phyloP scores from a whole-genome alignment of 2,113 vertebrate genomes.

The Corythaeola cristata region DNA sequence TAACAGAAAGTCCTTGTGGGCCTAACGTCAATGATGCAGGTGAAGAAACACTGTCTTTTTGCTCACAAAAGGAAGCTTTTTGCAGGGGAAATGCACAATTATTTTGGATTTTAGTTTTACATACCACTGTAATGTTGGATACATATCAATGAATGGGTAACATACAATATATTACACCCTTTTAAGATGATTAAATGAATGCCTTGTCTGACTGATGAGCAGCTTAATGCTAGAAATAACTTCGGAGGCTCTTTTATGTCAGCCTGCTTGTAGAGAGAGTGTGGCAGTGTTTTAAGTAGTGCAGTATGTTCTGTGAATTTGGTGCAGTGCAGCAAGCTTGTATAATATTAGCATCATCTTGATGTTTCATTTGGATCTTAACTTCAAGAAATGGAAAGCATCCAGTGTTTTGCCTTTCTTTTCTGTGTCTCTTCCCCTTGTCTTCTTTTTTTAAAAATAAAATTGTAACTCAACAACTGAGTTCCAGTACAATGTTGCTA shows the following conservation, averaged over 20 bases:
- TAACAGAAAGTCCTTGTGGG: background rate
- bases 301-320: conserved; percentile 83
- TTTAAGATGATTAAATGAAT: conserved; percentile 35
- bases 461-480: conserved; percentile 49
- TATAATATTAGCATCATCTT: conserved; percentile 82
- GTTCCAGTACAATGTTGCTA: conserved; percentile 60
- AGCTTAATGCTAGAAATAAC: conserved; percentile 55
- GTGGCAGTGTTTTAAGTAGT: conserved; percentile 75
- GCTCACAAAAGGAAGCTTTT: background rate
- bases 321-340: conserved; percentile 94
- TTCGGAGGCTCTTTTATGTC: conserved; percentile 60
- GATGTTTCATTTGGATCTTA: conserved; percentile 72
- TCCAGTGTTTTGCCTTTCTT: conserved; percentile 73
- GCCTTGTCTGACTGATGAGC: conserved; percentile 20
- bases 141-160: background rate
- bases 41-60: background rate
- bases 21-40: background rate
- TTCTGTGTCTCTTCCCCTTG: conserved; percentile 8
- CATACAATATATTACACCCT: background rate
- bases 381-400: conserved; percentile 73
- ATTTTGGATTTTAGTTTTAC: background rate
- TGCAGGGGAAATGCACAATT: background rate
- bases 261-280: conserved; percentile 51
- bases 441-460: conserved; percentile 5
- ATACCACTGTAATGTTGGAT: background rate